Evolutionary conservation across 2,888 invertebrate species (phyloP), one percentile per base, ranked within the genome.

Genomic region (Polymixis lichenea): DNA sequence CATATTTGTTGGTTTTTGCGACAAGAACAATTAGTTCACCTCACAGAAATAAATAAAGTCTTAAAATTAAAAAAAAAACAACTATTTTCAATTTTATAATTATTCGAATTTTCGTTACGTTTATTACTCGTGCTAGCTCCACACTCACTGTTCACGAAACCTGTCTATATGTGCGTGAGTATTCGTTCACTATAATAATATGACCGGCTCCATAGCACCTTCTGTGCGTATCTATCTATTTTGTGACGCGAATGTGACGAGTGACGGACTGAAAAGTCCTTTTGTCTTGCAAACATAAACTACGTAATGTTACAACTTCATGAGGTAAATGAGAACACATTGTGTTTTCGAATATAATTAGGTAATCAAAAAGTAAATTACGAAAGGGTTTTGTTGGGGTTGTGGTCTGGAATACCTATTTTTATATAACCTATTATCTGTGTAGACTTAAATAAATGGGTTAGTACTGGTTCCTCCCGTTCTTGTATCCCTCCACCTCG

Each of bases 251-350:
- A 32, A 75, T 77, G 38, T 67, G 61, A 73, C 38, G 19, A 71
- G 43, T 51, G 65, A 69, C 15, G 61, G 38, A 55, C 53, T 25
- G 22, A 61, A 22, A 55, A 72, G 25, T 53, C 43, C 46, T 58
- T 72, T 78, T 68, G 64, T 66, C 49, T 5, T 64, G 15, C 32
- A 66, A 53, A 71, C 38, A 68, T n/a, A n/a, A n/a, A n/a, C n/a
- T n/a, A n/a, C n/a, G n/a, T n/a, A n/a, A n/a, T n/a, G n/a, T n/a
- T n/a, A n/a, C 49, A 28, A 60, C 28, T 38, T 49, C 28, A 65
- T 60, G 51, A 25, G 22, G 25, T 61, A 68, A 66, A 66, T 25
- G 43, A 19, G 38, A 51, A 62, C 32, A 32, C 25, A 53, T 46
- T 68, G 9, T 28, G 43, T 49, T 15, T 28, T 38, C 13, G 25